A percentile compares a stretch with the other conserved stretches of the same genome.
Evolutionary conservation across 1,140 invertebrate species (phyloP).

Genomic region (Lycorma delicatula): DNA sequence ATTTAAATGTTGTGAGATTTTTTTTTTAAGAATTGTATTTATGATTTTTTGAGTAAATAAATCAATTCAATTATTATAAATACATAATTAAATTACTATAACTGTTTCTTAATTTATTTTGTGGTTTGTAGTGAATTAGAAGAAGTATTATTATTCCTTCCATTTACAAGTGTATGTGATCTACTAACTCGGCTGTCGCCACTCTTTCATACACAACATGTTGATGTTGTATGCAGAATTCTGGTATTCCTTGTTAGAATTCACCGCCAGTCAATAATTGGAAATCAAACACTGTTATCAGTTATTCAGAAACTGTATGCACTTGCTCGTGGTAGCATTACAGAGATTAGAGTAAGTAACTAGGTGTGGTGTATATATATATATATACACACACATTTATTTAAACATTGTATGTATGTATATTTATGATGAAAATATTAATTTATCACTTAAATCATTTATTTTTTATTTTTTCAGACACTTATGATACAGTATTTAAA

Average conservation of each 20-base stretch:
- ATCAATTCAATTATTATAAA: constrained; percentile 3
- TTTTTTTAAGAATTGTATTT: constrained; percentile 7
- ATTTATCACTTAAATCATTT: no score
- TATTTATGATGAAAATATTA: no score
- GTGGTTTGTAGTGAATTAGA: constrained; percentile 63
- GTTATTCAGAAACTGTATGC: constrained; percentile 57
- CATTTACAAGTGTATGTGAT: constrained; percentile 70
- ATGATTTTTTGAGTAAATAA: background rate
- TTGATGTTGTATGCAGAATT: constrained; percentile 67
- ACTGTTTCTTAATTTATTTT: constrained; percentile 8
- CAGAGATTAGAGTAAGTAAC: constrained; percentile 56
- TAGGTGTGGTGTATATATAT: no score
- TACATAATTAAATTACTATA: background rate
- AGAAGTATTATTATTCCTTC: constrained; percentile 76
- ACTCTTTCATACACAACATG: constrained; percentile 55
- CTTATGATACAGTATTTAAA: no score
- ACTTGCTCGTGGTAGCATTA: constrained; percentile 47
- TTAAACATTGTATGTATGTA: no score
- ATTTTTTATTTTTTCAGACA: no score
- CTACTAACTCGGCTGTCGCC: constrained; percentile 62
- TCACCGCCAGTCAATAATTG: constrained; percentile 75
- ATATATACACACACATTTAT: no score
- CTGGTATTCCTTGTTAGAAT: constrained; percentile 72
- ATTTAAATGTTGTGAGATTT: constrained; percentile 10
- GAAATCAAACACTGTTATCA: constrained; percentile 55